Evolutionary conservation across 1,140 invertebrate genomes (phyloP).

Genomic region (Copidosoma floridanum): DNA sequence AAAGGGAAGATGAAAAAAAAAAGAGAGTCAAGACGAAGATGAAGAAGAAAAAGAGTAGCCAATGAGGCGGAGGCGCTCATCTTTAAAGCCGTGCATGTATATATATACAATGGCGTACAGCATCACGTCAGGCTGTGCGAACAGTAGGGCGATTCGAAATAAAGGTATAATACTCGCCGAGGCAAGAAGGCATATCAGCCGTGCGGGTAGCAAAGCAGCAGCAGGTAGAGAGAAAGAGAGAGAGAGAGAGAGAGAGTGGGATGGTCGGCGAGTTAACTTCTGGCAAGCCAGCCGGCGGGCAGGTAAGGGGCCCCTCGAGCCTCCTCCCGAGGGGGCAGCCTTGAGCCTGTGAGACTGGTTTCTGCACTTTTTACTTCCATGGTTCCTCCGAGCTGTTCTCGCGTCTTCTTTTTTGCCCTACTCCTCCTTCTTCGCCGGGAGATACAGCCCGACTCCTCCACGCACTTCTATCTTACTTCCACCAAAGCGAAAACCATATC

Average conservation of each 20-base stretch:
- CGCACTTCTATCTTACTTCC: conserved; percentile 23
- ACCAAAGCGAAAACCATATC: conserved; percentile 29
- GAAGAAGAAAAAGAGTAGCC: not conserved
- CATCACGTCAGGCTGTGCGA: not conserved
- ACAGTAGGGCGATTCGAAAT: conserved; percentile 17
- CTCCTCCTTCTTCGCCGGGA: conserved; percentile 12
- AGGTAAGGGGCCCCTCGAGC: not conserved
- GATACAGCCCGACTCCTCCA: not conserved
- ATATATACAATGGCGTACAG: not conserved
- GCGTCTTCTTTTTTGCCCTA: conserved; percentile 33
- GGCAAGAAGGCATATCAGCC: no score
- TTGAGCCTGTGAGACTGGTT: conserved; percentile 59
- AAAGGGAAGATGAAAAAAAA: not conserved
- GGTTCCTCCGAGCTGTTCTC: conserved; percentile 34
- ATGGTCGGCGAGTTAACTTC: conserved; percentile 10
- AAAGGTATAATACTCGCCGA: conserved; percentile 16
- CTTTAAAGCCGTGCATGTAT: not conserved
- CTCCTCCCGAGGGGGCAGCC: conserved; percentile 43
- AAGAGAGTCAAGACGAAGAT: not conserved
- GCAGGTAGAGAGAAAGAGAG: not conserved
- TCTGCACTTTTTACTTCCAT: conserved; percentile 57
- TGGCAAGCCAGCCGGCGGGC: not conserved
- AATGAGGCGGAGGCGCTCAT: no score
- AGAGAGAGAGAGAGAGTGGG: conserved; percentile 4
- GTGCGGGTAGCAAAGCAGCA: not conserved